A percentile compares a stretch with the other conserved stretches of the same genome.
Conservation (phyloP, 2,888 invertebrate species). For the Lochmaea capreae region DNA sequence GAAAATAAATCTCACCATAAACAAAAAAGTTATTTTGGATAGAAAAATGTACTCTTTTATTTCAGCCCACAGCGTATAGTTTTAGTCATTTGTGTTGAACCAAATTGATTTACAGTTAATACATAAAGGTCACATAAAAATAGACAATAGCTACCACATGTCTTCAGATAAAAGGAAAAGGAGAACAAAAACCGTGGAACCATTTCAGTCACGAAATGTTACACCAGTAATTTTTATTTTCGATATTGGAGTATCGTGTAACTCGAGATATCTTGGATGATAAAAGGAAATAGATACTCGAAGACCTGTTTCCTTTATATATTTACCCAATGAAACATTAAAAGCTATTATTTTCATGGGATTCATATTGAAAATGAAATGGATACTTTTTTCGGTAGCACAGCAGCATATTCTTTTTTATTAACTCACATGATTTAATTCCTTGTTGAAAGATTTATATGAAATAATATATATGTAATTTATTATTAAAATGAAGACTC, state of each 20-base stretch:
- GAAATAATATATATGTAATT: too few species aligned
- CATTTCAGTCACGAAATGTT: background rate
- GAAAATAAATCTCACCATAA: too few species aligned
- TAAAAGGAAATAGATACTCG: constrained; percentile 34
- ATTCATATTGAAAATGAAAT: constrained; percentile 14
- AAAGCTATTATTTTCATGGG: constrained; percentile 33
- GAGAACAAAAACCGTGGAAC: background rate
- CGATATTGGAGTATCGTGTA: background rate
- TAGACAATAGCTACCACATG: background rate
- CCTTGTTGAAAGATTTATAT: too few species aligned
- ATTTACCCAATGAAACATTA: constrained; percentile 30
- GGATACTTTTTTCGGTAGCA: background rate
- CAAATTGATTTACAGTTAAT: background rate
- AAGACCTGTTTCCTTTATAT: constrained; percentile 20
- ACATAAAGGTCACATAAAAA: background rate
- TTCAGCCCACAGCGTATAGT: too few species aligned
- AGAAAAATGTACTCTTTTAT: too few species aligned
- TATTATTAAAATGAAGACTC: too few species aligned
- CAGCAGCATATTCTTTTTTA: background rate
- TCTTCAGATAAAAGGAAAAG: background rate
- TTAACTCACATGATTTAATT: too few species aligned
- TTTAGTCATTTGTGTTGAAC: background rate
- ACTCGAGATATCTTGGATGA: constrained; percentile 9
- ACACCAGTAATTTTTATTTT: constrained; percentile 4
- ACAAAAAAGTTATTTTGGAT: too few species aligned